Conservation (phyloP, 2,888 invertebrate genomes). For the Acronicta psi region DNA sequence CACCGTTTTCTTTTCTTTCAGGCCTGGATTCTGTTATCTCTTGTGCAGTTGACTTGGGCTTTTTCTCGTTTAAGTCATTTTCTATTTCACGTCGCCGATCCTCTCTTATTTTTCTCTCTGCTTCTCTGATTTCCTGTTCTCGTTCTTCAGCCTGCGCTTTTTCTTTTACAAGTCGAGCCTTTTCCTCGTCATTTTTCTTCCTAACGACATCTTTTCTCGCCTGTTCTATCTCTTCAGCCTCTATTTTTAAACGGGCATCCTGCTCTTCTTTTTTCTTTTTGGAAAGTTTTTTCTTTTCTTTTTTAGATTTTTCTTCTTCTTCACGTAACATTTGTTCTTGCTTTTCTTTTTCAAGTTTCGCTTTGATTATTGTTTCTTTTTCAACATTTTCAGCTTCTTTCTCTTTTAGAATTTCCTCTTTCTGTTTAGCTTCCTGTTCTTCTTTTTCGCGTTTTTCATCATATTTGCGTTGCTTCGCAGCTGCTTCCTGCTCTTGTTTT, state of each 20-base stretch:
- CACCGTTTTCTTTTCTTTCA: conserved; percentile 31
- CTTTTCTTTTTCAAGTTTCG: conserved; percentile 26
- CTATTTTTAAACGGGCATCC: conserved; percentile 19
- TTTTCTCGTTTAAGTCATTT: conserved; percentile 18
- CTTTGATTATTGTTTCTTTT: conserved; percentile 40
- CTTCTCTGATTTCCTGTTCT: conserved; percentile 25
- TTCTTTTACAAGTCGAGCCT: conserved; percentile 15
- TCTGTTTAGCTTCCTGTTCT: conserved; percentile 18
- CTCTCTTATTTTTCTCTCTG: conserved; percentile 19
- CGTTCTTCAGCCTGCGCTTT: conserved; percentile 24
- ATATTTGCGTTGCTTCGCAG: conserved; percentile 25
- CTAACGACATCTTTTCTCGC: conserved; percentile 24
- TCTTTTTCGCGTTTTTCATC: conserved; percentile 19
- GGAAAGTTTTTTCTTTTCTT: conserved; percentile 24
- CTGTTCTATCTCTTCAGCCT: conserved; percentile 44
- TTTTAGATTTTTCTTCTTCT: conserved; percentile 20
- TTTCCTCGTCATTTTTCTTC: conserved; percentile 32
- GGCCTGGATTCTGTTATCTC: conserved; percentile 4
- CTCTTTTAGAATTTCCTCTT: conserved; percentile 42
- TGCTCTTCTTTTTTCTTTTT: conserved; percentile 32
- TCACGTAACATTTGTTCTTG: conserved; percentile 15
- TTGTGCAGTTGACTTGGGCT: not conserved
- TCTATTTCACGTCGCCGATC: conserved; percentile 27
- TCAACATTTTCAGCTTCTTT: conserved; percentile 12
- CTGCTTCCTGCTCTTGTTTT: conserved; percentile 6